phyloP scores from a whole-genome alignment of 2,888 invertebrate genomes.

The Drosophila meridionalis region DNA sequence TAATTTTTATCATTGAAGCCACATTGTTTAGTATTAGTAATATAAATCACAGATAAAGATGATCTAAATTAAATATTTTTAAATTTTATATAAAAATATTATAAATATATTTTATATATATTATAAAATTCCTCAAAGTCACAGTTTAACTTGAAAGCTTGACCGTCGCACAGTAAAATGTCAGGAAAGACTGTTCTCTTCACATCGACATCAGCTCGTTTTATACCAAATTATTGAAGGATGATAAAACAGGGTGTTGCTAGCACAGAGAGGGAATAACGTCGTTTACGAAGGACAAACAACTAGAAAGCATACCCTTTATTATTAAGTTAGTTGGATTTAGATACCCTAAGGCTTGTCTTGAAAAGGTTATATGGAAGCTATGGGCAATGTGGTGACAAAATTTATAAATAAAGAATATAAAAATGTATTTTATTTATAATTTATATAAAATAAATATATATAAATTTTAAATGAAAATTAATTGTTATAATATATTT shows the following conservation, averaged over 20 bases:
- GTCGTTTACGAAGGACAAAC: constrained; percentile 10
- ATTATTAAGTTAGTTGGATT: constrained; percentile 38
- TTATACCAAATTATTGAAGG: constrained; percentile 42
- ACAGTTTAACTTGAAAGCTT: neutral
- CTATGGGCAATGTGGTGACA: neutral
- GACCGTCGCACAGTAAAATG: constrained; percentile 20
- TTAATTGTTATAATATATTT: too few species aligned
- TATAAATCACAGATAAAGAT: too few species aligned
- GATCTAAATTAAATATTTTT: too few species aligned
- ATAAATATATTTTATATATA: neutral
- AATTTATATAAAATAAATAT: neutral
- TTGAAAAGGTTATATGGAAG: neutral
- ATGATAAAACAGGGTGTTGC: constrained; percentile 55
- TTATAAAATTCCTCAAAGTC: neutral
- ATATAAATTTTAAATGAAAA: too few species aligned
- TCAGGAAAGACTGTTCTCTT: constrained; percentile 39
- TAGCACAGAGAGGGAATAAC: neutral
- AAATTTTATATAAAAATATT: neutral
- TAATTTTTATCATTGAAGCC: too few species aligned
- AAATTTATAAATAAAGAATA: neutral
- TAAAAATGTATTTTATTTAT: neutral
- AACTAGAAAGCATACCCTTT: constrained; percentile 54
- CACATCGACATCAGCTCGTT: constrained; percentile 27
- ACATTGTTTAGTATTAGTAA: too few species aligned
- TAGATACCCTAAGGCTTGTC: constrained; percentile 6